phyloP scores from a whole-genome alignment of 2,113 vertebrate species.

The Carettochelys insculpta region DNA sequence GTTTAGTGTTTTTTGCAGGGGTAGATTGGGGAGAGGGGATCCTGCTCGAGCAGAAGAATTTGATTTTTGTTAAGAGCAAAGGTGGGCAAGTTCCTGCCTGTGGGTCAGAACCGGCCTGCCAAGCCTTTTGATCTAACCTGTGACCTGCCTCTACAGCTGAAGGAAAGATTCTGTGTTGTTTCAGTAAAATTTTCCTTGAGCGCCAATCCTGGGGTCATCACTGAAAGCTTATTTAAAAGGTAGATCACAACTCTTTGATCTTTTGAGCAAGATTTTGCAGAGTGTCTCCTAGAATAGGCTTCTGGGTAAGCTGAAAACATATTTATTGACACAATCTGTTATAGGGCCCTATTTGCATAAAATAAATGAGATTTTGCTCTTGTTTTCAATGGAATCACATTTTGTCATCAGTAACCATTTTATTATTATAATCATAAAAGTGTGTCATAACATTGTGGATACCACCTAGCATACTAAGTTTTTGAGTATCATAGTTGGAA shows the following conservation, averaged over 20 bases:
- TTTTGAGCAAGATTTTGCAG: neutral
- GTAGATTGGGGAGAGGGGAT: neutral
- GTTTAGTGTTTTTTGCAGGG: neutral
- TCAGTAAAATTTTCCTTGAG: neutral
- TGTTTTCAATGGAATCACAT: neutral
- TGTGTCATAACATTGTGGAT: neutral
- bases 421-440: neutral
- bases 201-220: neutral
- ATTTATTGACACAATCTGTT: fast-evolving
- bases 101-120: too few relatives aligned
- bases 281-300: neutral
- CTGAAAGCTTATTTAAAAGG: neutral
- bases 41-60: neutral
- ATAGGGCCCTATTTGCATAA: neutral
- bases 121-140: too few relatives aligned
- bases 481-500: fast-evolving
- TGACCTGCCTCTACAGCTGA: too few relatives aligned
- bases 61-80: neutral
- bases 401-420: neutral
- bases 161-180: too few relatives aligned
- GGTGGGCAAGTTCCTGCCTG: too few relatives aligned
- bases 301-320: fast-evolving
- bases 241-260: neutral
- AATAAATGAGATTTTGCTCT: neutral
- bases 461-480: neutral